Evolutionary conservation across 2,888 invertebrate species (phyloP).

Genomic region (Zelleria hepariella): DNA sequence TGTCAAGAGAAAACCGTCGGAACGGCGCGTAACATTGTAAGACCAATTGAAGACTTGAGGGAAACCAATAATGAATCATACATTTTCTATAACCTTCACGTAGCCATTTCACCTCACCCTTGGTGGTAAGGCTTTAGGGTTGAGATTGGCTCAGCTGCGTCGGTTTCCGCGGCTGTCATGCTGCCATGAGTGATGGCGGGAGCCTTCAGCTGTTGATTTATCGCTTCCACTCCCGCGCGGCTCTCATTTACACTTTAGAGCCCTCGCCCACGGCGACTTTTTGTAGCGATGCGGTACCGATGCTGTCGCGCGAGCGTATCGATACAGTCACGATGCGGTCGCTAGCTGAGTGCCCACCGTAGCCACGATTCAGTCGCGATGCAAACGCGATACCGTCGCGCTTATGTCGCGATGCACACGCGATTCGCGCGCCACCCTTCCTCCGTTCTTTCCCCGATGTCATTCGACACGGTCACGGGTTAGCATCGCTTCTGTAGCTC

Average conservation of each 20-base stretch:
- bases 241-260: constrained; percentile 7
- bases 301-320: too few species aligned
- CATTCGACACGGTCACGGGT: too few species aligned
- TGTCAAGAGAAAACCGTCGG: neutral
- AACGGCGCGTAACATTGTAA: neutral
- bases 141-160: neutral
- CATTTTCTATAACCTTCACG: neutral
- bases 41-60: neutral
- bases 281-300: too few species aligned
- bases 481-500: too few species aligned
- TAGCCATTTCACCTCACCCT: neutral
- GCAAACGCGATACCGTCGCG: too few species aligned
- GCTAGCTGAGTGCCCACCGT: too few species aligned
- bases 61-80: neutral
- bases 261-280: too few species aligned
- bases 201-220: constrained; percentile 5
- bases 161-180: constrained; percentile 3
- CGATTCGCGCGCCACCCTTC: too few species aligned
- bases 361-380: too few species aligned
- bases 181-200: constrained; percentile 7
- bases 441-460: too few species aligned
- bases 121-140: neutral
- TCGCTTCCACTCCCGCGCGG: constrained; percentile 5
- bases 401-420: too few species aligned
- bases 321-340: too few species aligned